phyloP scores from a whole-genome alignment of 1,140 invertebrate species.

The Lepidurus couesii region DNA sequence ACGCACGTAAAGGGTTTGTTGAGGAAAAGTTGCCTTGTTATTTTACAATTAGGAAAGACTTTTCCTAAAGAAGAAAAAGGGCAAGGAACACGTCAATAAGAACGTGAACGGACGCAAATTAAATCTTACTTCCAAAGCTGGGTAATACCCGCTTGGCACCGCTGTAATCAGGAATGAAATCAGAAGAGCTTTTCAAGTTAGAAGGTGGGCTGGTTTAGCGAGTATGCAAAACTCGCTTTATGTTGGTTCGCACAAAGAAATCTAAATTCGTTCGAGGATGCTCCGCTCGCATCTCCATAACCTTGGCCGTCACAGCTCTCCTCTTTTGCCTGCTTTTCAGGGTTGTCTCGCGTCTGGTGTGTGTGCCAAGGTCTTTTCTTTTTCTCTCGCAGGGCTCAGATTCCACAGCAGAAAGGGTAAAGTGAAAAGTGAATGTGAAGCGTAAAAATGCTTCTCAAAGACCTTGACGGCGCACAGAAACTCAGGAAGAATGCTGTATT shows the following conservation, averaged over 20 bases:
- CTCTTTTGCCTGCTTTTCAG: constrained; percentile 9
- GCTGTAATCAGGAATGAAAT: too few species aligned
- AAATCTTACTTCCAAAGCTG: not conserved
- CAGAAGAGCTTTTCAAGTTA: not conserved
- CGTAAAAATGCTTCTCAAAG: not conserved
- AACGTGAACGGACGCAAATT: not conserved
- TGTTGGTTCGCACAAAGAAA: not conserved
- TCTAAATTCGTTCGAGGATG: not conserved
- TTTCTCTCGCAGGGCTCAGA: not conserved
- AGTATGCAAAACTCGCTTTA: not conserved
- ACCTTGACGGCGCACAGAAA: not conserved
- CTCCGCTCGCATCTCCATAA: not conserved
- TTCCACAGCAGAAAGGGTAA: not conserved
- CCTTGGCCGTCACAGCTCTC: constrained; percentile 11
- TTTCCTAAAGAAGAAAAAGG: not conserved
- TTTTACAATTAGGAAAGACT: not conserved
- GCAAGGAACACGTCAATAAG: not conserved
- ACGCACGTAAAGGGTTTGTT: not conserved
- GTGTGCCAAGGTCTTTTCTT: constrained; percentile 19
- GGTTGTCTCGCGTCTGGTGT: constrained; percentile 17
- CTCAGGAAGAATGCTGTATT: not conserved
- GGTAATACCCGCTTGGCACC: too few species aligned
- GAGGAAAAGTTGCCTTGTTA: not conserved
- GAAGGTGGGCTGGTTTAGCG: not conserved
- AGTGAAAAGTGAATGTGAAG: not conserved